Evolutionary conservation across 2,113 vertebrate species (phyloP).

Genomic region (Triplophysa siluroides): DNA sequence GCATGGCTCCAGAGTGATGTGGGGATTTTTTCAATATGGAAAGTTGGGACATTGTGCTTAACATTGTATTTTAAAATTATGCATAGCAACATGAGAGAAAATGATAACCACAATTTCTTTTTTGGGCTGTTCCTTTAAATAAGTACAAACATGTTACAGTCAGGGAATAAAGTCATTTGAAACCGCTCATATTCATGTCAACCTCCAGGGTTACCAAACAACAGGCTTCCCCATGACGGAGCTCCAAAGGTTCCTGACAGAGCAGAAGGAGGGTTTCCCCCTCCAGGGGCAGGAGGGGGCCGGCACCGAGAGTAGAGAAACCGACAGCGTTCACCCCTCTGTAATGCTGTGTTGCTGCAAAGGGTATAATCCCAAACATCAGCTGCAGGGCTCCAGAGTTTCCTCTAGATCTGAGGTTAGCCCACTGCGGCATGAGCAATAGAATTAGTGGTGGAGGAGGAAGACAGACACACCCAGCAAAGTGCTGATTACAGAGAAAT

Average conservation of each 20-base stretch:
- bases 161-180: neutral
- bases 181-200: neutral
- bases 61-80: no score
- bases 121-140: neutral
- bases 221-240: conserved; percentile 88
- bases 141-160: neutral
- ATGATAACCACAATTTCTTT: neutral
- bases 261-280: conserved; percentile 58
- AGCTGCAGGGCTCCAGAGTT: conserved; percentile 53
- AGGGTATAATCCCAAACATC: conserved; percentile 76
- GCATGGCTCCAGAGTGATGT: no score
- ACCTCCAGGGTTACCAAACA: conserved; percentile 84
- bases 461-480: conserved; percentile 75
- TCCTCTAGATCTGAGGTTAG: conserved; percentile 68
- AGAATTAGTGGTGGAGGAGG: conserved; percentile 75
- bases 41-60: no score
- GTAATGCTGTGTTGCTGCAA: conserved; percentile 75
- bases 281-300: conserved; percentile 58
- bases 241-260: conserved; percentile 85
- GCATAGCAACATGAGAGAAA: no score
- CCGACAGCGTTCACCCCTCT: neutral
- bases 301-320: conserved; percentile 34
- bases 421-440: conserved; percentile 67
- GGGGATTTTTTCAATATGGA: no score
- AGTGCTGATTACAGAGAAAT: conserved; percentile 78